Evolutionary conservation across 2,113 vertebrate species (phyloP).

Genomic region (Paramormyrops kingsleyae): DNA sequence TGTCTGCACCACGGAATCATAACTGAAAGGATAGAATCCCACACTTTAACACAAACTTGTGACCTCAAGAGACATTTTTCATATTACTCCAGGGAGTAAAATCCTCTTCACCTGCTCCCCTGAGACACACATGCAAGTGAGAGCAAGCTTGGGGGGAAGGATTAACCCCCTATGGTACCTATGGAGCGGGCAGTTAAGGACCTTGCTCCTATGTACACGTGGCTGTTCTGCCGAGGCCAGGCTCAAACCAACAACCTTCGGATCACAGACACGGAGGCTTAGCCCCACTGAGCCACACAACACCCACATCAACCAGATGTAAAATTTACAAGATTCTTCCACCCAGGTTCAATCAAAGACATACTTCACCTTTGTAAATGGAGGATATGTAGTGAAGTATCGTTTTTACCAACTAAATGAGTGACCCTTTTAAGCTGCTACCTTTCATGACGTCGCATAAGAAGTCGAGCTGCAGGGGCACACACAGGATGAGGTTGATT

Average conservation of each 20-base stretch:
- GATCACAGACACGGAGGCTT: background rate
- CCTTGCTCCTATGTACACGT: background rate
- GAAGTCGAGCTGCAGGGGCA: constrained; percentile 78
- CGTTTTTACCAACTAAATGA: background rate
- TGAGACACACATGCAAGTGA: background rate
- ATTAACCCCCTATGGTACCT: background rate
- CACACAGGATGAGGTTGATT: constrained; percentile 73
- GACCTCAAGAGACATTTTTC: background rate
- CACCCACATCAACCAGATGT: background rate
- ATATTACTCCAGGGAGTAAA: background rate
- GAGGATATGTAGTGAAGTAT: background rate
- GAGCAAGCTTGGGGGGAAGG: background rate
- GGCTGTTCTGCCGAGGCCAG: background rate
- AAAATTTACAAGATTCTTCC: background rate
- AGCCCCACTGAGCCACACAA: background rate
- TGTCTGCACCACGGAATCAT: constrained; percentile 67
- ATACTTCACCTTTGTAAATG: background rate
- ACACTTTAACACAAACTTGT: background rate
- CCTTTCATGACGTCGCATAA: constrained; percentile 66
- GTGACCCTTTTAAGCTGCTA: constrained; percentile 28
- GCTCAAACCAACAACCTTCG: background rate
- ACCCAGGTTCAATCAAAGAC: background rate
- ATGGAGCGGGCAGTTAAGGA: background rate
- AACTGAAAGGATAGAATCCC: constrained; percentile 46
- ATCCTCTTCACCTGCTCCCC: background rate